Evolutionary conservation across 2,888 invertebrate genomes (phyloP).

Genomic region (Apamea epomidion): DNA sequence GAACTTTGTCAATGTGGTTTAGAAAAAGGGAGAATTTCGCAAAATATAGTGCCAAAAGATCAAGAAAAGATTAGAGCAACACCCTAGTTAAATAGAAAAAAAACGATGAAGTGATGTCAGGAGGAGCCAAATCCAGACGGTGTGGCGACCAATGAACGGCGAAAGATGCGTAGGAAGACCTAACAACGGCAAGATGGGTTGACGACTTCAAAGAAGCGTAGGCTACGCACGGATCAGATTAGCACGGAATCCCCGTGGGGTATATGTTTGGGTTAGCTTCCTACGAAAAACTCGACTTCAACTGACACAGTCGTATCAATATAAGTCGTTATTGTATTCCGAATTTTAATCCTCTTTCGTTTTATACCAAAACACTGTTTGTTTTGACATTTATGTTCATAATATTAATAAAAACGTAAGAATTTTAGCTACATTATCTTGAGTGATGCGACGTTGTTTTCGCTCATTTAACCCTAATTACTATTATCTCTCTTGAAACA

Average conservation of each 20-base stretch:
- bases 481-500: conserved; percentile 49
- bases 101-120: conserved; percentile 17
- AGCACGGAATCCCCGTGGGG: conserved; percentile 12
- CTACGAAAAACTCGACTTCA: conserved; percentile 6
- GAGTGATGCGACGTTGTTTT: conserved; percentile 64
- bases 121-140: conserved; percentile 37
- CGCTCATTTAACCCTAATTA: conserved; percentile 63
- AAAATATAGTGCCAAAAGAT: not conserved
- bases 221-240: conserved; percentile 21
- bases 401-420: conserved; percentile 25
- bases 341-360: not conserved
- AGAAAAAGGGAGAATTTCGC: not conserved
- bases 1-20: not conserved
- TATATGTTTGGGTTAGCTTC: conserved; percentile 26
- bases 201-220: conserved; percentile 44
- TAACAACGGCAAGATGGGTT: conserved; percentile 41
- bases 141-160: conserved; percentile 47
- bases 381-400: conserved; percentile 39
- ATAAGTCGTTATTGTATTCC: not conserved
- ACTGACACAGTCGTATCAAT: not conserved
- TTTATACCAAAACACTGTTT: conserved; percentile 20
- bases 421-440: conserved; percentile 56
- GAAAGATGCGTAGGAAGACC: conserved; percentile 50
- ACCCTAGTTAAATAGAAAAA: conserved; percentile 4
- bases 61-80: conserved; percentile 3